Percentiles rank a stretch among this genome's conserved stretches.
phyloP scores from a whole-genome alignment of 2,797 vertebrate genomes.

The Orientallactaga sibirica region DNA sequence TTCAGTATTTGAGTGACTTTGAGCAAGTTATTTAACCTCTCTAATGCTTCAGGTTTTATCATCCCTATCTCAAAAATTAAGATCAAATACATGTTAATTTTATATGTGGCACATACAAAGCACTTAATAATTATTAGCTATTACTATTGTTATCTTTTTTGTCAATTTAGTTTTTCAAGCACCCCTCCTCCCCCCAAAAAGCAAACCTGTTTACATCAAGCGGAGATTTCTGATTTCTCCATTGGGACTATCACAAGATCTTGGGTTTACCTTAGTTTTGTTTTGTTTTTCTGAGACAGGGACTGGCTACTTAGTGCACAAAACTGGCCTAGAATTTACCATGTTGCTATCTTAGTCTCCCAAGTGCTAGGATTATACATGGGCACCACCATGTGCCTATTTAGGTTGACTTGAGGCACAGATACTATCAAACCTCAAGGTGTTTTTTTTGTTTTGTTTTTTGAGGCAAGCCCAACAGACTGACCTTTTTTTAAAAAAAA shows the following conservation, averaged over 20 bases:
- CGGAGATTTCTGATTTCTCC: conserved; percentile 26
- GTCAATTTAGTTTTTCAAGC: not conserved
- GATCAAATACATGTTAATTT: conserved; percentile 23
- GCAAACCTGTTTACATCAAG: not conserved
- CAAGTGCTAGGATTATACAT: not conserved
- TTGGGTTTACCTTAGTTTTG: conserved; percentile 42
- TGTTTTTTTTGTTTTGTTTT: not conserved
- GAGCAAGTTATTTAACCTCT: conserved; percentile 57
- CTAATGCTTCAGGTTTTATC: conserved; percentile 52
- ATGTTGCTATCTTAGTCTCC: not conserved
- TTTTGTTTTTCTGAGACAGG: not conserved
- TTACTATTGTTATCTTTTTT: not conserved
- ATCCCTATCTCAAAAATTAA: conserved; percentile 27
- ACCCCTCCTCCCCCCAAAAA: not conserved
- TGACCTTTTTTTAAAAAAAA: too few relatives aligned
- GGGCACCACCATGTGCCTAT: not conserved
- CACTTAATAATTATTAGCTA: conserved; percentile 31
- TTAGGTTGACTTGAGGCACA: conserved; percentile 27
- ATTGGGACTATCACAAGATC: conserved; percentile 30
- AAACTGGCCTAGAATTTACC: not conserved
- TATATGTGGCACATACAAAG: not conserved
- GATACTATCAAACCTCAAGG: conserved; percentile 63
- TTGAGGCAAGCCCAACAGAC: too few relatives aligned
- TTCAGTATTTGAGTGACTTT: conserved; percentile 61
- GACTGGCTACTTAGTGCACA: not conserved